Conservation (phyloP, 2,113 vertebrate genomes). For the Myotis davidii region DNA sequence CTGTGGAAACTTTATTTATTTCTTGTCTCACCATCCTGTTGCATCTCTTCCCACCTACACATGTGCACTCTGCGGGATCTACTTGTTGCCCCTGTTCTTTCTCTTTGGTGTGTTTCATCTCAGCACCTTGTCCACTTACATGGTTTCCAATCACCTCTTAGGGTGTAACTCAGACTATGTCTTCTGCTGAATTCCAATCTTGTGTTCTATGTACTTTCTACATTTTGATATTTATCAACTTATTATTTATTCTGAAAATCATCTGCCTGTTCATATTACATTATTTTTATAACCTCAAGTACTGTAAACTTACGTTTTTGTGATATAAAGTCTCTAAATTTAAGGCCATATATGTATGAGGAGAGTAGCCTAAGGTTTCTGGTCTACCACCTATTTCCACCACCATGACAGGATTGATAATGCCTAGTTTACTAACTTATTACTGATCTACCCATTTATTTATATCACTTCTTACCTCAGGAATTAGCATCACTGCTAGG, state of each 20-base stretch:
- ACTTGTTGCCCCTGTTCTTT: neutral
- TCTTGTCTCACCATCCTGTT: neutral
- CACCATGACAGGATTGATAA: neutral
- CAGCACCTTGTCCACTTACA: neutral
- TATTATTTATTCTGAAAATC: neutral
- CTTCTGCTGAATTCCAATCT: neutral
- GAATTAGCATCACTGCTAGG: neutral
- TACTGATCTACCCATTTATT: neutral
- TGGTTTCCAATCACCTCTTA: neutral
- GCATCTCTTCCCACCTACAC: neutral
- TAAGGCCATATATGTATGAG: neutral
- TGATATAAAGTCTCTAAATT: neutral
- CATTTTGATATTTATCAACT: neutral
- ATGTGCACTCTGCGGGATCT: no score
- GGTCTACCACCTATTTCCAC: neutral
- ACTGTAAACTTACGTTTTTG: neutral
- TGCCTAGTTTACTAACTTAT: neutral
- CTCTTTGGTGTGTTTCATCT: neutral
- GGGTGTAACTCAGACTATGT: neutral
- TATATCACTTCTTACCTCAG: neutral
- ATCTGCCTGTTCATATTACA: neutral
- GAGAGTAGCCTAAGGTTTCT: neutral
- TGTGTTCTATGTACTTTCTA: neutral
- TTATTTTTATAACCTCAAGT: neutral
- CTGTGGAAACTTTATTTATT: neutral